Conservation (phyloP, 2,797 vertebrate species). For the Melanotaenia nigrans region DNA sequence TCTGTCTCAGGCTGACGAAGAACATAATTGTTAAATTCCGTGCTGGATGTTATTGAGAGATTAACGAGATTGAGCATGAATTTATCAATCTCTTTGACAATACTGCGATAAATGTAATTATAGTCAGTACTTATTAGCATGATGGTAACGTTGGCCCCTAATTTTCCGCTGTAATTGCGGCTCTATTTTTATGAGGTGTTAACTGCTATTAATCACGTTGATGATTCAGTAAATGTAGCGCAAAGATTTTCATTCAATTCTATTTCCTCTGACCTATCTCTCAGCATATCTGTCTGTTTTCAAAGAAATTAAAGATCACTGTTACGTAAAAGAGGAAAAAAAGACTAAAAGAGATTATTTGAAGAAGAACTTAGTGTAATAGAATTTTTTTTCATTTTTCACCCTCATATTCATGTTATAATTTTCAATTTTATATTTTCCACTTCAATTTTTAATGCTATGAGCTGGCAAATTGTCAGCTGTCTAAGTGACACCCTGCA, state of each 20-base stretch:
- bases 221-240: slow-evolving; percentile 84
- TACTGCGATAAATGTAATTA: slow-evolving; percentile 76
- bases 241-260: slow-evolving; percentile 78
- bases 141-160: slow-evolving; percentile 80
- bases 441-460: slow-evolving; percentile 46
- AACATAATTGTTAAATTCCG: slow-evolving; percentile 75
- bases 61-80: slow-evolving; percentile 79
- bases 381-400: slow-evolving; percentile 52
- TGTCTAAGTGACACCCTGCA: slow-evolving; percentile 55
- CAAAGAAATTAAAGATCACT: slow-evolving; percentile 71
- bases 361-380: slow-evolving; percentile 68
- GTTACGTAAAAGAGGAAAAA: slow-evolving; percentile 65
- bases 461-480: slow-evolving; percentile 62
- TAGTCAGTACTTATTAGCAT: slow-evolving; percentile 84
- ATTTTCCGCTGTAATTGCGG: slow-evolving; percentile 84
- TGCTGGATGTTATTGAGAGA: slow-evolving; percentile 80
- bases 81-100: slow-evolving; percentile 85
- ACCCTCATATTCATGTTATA: slow-evolving; percentile 58
- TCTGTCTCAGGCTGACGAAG: slow-evolving; percentile 58
- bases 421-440: slow-evolving; percentile 75
- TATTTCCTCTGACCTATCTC: slow-evolving; percentile 78
- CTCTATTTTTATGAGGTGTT: slow-evolving; percentile 84
- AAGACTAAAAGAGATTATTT: slow-evolving; percentile 33
- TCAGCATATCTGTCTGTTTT: slow-evolving; percentile 72
- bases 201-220: slow-evolving; percentile 85